Evolutionary conservation across 1,140 invertebrate genomes (phyloP).

Genomic region (Oedothorax gibbosus): DNA sequence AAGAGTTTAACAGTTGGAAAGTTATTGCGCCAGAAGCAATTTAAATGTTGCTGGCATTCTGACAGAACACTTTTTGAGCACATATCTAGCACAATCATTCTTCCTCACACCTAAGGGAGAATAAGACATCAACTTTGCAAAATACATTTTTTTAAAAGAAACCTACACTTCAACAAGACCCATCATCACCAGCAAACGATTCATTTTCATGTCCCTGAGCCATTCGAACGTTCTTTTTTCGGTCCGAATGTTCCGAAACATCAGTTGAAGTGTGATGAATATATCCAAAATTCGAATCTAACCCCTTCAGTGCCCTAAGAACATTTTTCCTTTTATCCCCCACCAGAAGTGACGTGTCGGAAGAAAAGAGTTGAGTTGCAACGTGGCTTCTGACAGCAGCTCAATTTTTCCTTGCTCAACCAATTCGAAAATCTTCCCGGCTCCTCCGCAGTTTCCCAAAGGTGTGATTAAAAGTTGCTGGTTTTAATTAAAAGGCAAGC

Average conservation of each 20-base stretch:
- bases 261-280: slow-evolving; percentile 40
- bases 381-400: slow-evolving; percentile 32
- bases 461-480: slow-evolving; percentile 59
- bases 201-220: slow-evolving; percentile 23
- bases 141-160: no score
- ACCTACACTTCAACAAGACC: background rate
- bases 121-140: no score
- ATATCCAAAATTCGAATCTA: slow-evolving; percentile 10
- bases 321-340: background rate
- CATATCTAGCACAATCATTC: no score
- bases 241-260: background rate
- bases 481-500: slow-evolving; percentile 56
- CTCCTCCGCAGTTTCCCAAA: slow-evolving; percentile 8
- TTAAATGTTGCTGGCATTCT: slow-evolving; percentile 36
- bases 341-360: background rate
- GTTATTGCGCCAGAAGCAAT: background rate
- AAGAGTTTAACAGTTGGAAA: background rate
- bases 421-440: slow-evolving; percentile 44
- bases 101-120: no score
- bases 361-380: slow-evolving; percentile 26
- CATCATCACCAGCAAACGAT: slow-evolving; percentile 3
- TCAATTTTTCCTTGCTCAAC: slow-evolving; percentile 57
- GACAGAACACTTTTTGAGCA: no score
- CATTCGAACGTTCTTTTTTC: background rate
- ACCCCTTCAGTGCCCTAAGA: slow-evolving; percentile 44